phyloP scores from a whole-genome alignment of 2,797 vertebrate species.

The Tauraco hartlaubi region DNA sequence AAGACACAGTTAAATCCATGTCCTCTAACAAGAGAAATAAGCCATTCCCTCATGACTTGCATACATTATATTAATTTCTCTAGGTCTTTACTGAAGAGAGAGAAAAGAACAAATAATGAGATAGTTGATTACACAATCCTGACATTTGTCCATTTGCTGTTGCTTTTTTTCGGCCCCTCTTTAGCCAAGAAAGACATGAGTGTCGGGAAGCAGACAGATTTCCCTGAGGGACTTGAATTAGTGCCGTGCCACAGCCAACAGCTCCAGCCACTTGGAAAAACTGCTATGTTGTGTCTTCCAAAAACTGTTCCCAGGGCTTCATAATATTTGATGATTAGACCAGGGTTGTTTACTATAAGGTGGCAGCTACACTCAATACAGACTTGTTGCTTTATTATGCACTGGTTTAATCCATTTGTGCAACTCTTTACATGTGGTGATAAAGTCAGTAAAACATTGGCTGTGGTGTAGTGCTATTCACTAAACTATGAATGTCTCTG shows the following conservation, averaged over 20 bases:
- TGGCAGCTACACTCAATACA: conserved; percentile 17
- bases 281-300: conserved; percentile 22
- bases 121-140: conserved; percentile 27
- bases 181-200: not conserved
- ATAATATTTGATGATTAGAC: conserved; percentile 56
- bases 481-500: not conserved
- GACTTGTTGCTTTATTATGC: conserved; percentile 33
- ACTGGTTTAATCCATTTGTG: conserved; percentile 28
- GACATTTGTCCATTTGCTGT: conserved; percentile 16
- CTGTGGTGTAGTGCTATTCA: not conserved
- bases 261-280: conserved; percentile 43
- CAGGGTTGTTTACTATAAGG: conserved; percentile 35
- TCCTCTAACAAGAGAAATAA: not conserved
- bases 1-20: not conserved
- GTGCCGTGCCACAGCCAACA: not conserved
- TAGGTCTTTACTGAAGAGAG: not conserved
- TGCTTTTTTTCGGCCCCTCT: conserved; percentile 32
- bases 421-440: not conserved
- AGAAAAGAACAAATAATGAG: conserved; percentile 24
- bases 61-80: not conserved
- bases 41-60: not conserved
- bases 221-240: conserved; percentile 9
- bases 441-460: conserved; percentile 34
- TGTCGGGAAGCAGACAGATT: not conserved
- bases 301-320: conserved; percentile 63